Base-by-base conservation (phyloP, 30 jellyfish, hydroid and myxozoan species). In the Aurelia aurita region DNA sequence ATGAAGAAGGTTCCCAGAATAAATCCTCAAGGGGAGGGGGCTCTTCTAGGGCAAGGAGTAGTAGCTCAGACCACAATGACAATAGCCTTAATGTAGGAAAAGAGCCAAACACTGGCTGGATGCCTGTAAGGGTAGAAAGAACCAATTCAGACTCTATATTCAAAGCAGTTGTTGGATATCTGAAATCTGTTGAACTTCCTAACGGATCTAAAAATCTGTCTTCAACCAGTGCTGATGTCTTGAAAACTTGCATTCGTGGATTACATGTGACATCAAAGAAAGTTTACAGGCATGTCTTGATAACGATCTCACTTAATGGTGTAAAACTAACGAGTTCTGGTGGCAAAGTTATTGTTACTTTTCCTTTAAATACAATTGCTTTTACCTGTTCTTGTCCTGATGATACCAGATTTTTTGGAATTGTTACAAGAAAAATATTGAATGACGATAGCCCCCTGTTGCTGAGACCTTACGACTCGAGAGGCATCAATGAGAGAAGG, bases 151-250 rank as follows among this genome's bases (percentile, higher is more conserved):
- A 39, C 16, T 39, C 51, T 39, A 39, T 39, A 39, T 82, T 23
- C 58, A 68, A 72, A 63, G 79, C 65, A 32, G 67, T 84, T 32
- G 90, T 84, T 71, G 89, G 90, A 18, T 91, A 91, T 59, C 54
- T 82, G 63, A 57, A 87, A 60, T 76, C 98, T 12, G 73, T 85
- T 84, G 98, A 91, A 39, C 91, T 91, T 44, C 96, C 98, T 19
- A 70, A 69, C 53, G 51, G 51, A 39, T 86, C 63, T 7, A 29
- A 51, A 28, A 84, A 69, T 63, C 66, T 91, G 12, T 72, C 87
- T 32, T 46, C 89, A 4, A 66, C 98, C 13, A 84, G 96, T 60
- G 54, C 63, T 57, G 72, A 79, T 58, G 88, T 91, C 28, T 31
- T 91, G 16, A 91, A 57, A 35, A 79, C 58, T 67, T 85, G 95